Evolutionary conservation across 2,888 invertebrate species (phyloP).

Genomic region (Leptogaster cylindrica): DNA sequence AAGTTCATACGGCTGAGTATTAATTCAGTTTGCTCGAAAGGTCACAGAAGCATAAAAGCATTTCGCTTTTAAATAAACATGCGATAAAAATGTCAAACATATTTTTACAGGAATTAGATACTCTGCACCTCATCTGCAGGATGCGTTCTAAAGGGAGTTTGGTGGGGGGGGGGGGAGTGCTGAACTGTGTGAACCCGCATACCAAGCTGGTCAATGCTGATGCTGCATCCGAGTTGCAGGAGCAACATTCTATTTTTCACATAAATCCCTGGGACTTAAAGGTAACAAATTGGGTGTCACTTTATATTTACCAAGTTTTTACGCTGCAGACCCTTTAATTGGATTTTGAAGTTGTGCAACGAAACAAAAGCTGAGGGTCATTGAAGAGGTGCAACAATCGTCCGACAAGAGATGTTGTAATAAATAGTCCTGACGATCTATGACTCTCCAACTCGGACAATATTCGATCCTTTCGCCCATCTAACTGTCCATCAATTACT

Average conservation of each 20-base stretch:
- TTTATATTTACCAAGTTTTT: not conserved
- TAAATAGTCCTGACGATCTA: too few species aligned
- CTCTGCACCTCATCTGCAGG: not conserved
- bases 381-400: not conserved
- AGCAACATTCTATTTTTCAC: too few species aligned
- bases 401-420: too few species aligned
- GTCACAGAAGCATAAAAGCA: not conserved
- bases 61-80: not conserved
- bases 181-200: too few species aligned
- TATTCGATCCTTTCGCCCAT: not conserved
- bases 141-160: too few species aligned
- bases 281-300: constrained; percentile 26
- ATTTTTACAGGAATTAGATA: constrained; percentile 2
- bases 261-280: constrained; percentile 18
- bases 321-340: not conserved
- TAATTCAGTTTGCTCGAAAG: not conserved
- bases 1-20: not conserved
- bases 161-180: too few species aligned
- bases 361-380: not conserved
- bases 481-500: constrained; percentile 17
- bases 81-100: constrained; percentile 7
- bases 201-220: too few species aligned
- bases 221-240: too few species aligned
- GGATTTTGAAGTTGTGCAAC: constrained; percentile 9
- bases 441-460: too few species aligned